A percentile compares a stretch with the other conserved stretches of the same genome.
Conservation (phyloP, 2,888 invertebrate species). For the Drosophila recens region DNA sequence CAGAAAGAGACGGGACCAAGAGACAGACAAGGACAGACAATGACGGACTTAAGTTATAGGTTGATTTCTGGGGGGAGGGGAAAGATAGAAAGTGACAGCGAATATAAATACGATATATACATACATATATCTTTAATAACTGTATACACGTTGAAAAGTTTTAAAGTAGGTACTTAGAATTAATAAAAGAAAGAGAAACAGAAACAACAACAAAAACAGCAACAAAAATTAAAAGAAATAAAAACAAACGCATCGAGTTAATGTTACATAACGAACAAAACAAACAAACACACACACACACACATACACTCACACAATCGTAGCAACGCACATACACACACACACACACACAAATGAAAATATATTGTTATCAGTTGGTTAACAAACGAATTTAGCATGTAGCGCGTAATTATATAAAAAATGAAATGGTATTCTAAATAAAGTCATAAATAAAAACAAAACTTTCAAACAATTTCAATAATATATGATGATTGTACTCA, state of each 20-base stretch:
- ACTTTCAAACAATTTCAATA: neutral
- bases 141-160: slow-evolving; percentile 66
- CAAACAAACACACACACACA: slow-evolving; percentile 28
- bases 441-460: slow-evolving; percentile 70
- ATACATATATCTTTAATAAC: slow-evolving; percentile 8
- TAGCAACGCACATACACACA: slow-evolving; percentile 62
- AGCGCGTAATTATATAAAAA: slow-evolving; percentile 69
- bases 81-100: slow-evolving; percentile 36
- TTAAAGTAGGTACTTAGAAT: slow-evolving; percentile 75
- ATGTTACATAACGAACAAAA: slow-evolving; percentile 47
- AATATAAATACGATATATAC: slow-evolving; percentile 32
- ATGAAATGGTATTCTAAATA: slow-evolving; percentile 80
- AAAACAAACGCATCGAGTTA: no score
- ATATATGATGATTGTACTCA: neutral
- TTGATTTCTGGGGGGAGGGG: slow-evolving; percentile 49
- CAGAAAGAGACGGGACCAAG: neutral
- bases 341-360: slow-evolving; percentile 37
- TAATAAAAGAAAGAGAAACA: slow-evolving; percentile 50
- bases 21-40: slow-evolving; percentile 37
- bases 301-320: slow-evolving; percentile 40
- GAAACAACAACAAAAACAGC: slow-evolving; percentile 20
- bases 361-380: slow-evolving; percentile 75
- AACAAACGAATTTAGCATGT: slow-evolving; percentile 78
- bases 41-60: slow-evolving; percentile 62
- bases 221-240: slow-evolving; percentile 9